Percentiles rank a stretch among this genome's conserved stretches.
phyloP scores from a whole-genome alignment of 2,797 vertebrate genomes.

The Chloroceryle amazona region DNA sequence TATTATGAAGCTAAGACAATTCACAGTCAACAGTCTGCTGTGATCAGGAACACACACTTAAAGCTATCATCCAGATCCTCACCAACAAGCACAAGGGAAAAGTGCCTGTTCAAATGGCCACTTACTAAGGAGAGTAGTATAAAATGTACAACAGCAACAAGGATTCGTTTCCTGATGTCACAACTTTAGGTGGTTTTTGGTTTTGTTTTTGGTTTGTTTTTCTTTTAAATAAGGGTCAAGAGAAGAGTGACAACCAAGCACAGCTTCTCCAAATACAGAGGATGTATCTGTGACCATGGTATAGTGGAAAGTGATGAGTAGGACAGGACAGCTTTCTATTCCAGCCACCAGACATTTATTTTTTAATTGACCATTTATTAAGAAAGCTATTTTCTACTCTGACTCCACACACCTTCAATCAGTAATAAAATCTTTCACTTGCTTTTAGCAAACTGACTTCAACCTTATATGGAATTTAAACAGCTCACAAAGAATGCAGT shows the following conservation, averaged over 20 bases:
- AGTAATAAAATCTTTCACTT: not conserved
- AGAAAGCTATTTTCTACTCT: not conserved
- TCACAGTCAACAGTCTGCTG: not conserved
- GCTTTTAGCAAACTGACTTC: not conserved
- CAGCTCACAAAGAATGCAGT: conserved; percentile 39
- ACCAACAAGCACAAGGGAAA: not conserved
- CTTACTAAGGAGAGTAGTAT: not conserved
- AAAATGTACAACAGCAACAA: not conserved
- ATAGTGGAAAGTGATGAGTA: not conserved
- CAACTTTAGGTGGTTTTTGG: not conserved
- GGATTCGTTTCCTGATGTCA: not conserved
- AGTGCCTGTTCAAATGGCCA: not conserved
- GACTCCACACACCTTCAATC: not conserved
- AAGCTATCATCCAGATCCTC: not conserved
- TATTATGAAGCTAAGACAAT: not conserved
- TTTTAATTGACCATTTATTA: not conserved
- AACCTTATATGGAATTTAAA: conserved; percentile 26
- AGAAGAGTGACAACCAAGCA: not conserved
- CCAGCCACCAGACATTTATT: not conserved
- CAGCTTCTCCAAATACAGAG: not conserved
- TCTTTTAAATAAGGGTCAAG: not conserved
- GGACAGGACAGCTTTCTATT: not conserved
- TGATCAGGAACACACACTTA: not conserved
- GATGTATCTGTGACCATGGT: not conserved
- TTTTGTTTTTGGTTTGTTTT: not conserved